phyloP scores from a whole-genome alignment of 1,140 invertebrate species.

The Tyrophagus putrescentiae region DNA sequence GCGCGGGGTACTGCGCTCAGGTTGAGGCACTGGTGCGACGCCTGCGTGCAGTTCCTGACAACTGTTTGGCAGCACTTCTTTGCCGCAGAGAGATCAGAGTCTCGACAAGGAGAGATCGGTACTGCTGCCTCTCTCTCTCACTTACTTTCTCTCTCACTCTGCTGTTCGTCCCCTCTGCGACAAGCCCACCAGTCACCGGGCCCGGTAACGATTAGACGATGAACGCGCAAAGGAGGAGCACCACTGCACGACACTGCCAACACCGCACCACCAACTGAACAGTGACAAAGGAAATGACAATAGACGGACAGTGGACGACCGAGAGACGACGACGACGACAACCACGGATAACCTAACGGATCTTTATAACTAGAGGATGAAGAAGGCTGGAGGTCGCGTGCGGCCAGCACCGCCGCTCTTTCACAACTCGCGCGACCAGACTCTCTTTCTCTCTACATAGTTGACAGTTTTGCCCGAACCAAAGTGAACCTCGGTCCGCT shows the following conservation, averaged over 20 bases:
- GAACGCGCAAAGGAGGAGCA: slow-evolving; percentile 8
- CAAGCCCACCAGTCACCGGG: not conserved
- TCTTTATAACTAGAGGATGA: too few species aligned
- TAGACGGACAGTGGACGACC: not conserved
- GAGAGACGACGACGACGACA: not conserved
- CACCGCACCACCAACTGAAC: too few species aligned
- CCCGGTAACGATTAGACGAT: not conserved
- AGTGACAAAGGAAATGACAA: not conserved
- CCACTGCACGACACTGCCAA: too few species aligned
- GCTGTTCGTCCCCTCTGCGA: not conserved
- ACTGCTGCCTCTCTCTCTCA: not conserved
- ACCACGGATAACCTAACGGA: slow-evolving; percentile 1
- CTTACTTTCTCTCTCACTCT: not conserved
- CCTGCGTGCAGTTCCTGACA: too few species aligned
- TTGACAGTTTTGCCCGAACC: not conserved
- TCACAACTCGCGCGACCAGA: too few species aligned
- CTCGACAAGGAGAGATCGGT: not conserved
- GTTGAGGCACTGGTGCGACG: too few species aligned
- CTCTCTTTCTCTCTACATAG: not conserved
- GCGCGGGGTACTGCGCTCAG: too few species aligned
- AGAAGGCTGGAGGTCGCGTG: not conserved
- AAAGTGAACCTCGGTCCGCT: too few species aligned
- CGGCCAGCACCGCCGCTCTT: slow-evolving; percentile 1
- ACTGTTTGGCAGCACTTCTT: too few species aligned
- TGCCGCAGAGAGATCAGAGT: too few species aligned